Percentiles rank a stretch among this genome's conserved stretches.
These are phyloP conservation scores for Anas flavirostris DNA, from an alignment of 2,797 vertebrate genomes.

Conservation along the genomic window DNA sequence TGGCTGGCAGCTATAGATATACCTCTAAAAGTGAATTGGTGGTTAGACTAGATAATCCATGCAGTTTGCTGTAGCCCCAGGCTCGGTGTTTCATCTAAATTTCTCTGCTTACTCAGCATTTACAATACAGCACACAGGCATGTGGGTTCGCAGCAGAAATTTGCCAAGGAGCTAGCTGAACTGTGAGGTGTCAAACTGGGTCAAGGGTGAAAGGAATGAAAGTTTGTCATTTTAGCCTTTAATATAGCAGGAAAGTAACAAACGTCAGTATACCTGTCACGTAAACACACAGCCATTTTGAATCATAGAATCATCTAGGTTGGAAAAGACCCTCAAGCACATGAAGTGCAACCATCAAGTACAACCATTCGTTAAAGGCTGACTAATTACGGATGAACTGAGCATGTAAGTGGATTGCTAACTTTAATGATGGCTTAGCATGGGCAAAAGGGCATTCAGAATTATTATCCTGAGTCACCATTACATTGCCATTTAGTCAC, in stretches of 20 bases:
- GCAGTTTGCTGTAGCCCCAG: conserved; percentile 27
- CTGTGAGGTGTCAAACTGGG: background rate
- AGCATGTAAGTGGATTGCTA: background rate
- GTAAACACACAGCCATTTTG: background rate
- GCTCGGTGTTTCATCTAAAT: conserved; percentile 55
- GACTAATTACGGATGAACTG: background rate
- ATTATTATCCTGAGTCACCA: background rate
- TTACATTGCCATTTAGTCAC: background rate
- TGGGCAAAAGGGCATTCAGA: background rate
- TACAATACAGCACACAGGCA: fast-evolving
- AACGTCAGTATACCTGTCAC: background rate
- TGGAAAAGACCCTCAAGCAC: background rate
- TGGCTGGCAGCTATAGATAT: conserved; percentile 22
- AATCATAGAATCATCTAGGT: background rate
- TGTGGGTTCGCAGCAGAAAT: background rate
- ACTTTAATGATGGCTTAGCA: background rate
- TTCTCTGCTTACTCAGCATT: conserved; percentile 63
- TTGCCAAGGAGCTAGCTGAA: background rate
- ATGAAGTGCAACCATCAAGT: background rate
- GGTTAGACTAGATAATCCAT: conserved; percentile 17
- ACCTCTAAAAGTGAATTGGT: conserved; percentile 42
- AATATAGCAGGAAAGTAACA: background rate
- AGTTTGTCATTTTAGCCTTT: background rate
- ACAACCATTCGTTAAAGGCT: background rate
- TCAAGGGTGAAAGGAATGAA: background rate